Conservation (phyloP, 2,113 vertebrate species). For the Nanorana parkeri region DNA sequence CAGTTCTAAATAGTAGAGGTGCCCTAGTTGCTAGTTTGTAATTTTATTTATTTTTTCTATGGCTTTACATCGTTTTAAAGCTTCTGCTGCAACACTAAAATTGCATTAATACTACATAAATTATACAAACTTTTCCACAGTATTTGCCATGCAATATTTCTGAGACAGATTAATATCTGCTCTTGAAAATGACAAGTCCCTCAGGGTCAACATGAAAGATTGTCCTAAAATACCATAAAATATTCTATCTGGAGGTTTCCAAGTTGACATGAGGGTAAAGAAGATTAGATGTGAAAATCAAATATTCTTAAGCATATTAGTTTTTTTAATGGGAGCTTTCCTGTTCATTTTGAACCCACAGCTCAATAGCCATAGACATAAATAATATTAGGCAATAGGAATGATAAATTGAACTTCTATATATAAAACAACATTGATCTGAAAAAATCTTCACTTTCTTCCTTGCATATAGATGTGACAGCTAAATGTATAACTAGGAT, state of each 20-base stretch:
- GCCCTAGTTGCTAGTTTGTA: constrained; percentile 28
- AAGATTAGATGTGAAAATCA: constrained; percentile 49
- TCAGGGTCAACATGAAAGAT: constrained; percentile 54
- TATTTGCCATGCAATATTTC: constrained; percentile 54
- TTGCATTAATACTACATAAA: constrained; percentile 49
- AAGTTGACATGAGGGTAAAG: constrained; percentile 36
- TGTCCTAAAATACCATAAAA: constrained; percentile 48
- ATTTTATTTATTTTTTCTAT: constrained; percentile 24
- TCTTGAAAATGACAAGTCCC: constrained; percentile 55
- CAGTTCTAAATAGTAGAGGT: constrained; percentile 9
- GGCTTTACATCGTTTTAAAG: constrained; percentile 13
- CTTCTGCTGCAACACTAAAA: constrained; percentile 36
- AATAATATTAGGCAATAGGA: constrained; percentile 2
- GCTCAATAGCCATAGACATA: constrained; percentile 18
- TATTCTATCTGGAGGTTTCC: constrained; percentile 50
- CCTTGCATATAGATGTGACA: constrained; percentile 24
- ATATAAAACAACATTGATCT: constrained; percentile 30
- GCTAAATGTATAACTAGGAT: constrained; percentile 27
- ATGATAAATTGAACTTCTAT: constrained; percentile 43
- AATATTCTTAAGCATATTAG: constrained; percentile 42
- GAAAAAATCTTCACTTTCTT: constrained; percentile 6
- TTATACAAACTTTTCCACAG: constrained; percentile 55
- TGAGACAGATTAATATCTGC: constrained; percentile 53
- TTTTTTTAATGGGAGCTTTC: constrained; percentile 43
- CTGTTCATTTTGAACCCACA: background rate